phyloP scores from a whole-genome alignment of 35 echinoderm and acorn worm genomes.

The Lytechinus variegatus region DNA sequence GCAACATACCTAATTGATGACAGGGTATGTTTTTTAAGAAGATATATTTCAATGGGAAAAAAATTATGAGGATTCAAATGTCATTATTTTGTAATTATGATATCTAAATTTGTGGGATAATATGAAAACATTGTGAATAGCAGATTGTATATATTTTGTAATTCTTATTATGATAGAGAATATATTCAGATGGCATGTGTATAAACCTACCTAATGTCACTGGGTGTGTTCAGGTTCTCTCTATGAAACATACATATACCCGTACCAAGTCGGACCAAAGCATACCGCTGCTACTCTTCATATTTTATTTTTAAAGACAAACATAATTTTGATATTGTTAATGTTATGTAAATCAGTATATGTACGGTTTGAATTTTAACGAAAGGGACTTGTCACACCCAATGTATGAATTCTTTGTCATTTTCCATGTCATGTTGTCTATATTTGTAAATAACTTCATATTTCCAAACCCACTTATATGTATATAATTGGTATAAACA shows the following conservation, averaged over 20 bases:
- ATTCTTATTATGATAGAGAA: neutral
- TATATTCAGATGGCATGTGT: neutral
- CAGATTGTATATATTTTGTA: neutral
- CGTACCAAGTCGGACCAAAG: too few relatives aligned
- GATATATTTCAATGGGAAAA: neutral
- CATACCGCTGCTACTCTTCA: too few relatives aligned
- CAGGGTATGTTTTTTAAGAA: too few relatives aligned
- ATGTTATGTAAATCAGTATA: too few relatives aligned
- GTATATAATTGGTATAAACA: conserved; percentile 6
- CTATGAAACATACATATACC: too few relatives aligned
- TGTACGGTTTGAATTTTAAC: too few relatives aligned
- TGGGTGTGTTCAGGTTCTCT: too few relatives aligned
- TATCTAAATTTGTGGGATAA: neutral
- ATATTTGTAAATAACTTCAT: neutral
- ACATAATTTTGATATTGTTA: too few relatives aligned
- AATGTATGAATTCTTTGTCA: neutral
- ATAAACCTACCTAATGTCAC: neutral
- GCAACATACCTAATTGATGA: too few relatives aligned
- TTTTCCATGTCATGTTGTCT: neutral
- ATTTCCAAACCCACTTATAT: neutral
- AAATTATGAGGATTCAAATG: neutral
- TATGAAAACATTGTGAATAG: neutral
- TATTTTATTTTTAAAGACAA: too few relatives aligned
- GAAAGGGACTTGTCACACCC: too few relatives aligned
- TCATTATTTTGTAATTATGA: neutral